Evolutionary conservation across 2,888 invertebrate genomes (phyloP), one percentile per base, ranked within the genome.

Genomic region (Idaea biselata): DNA sequence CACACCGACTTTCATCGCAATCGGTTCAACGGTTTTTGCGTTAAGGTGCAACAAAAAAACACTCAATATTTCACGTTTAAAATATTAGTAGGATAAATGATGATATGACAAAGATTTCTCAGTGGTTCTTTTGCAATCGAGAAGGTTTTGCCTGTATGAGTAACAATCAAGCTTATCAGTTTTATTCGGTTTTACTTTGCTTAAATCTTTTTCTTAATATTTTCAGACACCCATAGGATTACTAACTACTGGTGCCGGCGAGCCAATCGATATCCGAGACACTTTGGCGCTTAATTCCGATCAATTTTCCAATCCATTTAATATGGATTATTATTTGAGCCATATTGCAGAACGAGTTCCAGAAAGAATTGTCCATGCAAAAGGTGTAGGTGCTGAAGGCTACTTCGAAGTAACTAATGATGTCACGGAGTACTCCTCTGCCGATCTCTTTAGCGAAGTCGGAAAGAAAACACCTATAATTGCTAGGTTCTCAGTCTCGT

Each of bases 301-400:
- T 58, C 61, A 78, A 2, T 79, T 81, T 33, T 67, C 69, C 4
- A 82, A 78, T 62, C 70, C 75, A 31, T 71, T 67, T 44, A 74
- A 77, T 58, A 65, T 60, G 11, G 96, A 73, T 89, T 95, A 60
- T 6, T 66, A 63, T 16, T 25, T 25, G 5, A 25, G 25, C 25
- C 25, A 25, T 25, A 94, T 95, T 79, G 93, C 96, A 18, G 98
- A 98, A 83, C 94, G 98, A 64, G 97, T 98, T 75, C 98, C 98
- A 0, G 98, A 98, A 81, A 93, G 98, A 71, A 96, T 97, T 0
- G 97, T 97, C 1, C 97, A 98, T 82, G 98, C 98, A 0, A 98
- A 98, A 87, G 98, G 98, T 67, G 96, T 96, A 53, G 97, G 96
- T 16, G 96, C 96, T 1, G 96, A 95, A 79, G 97, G 96, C 0